Evolutionary conservation across 2,797 vertebrate species (phyloP).

Genomic region (Philypnodon macrostomus): DNA sequence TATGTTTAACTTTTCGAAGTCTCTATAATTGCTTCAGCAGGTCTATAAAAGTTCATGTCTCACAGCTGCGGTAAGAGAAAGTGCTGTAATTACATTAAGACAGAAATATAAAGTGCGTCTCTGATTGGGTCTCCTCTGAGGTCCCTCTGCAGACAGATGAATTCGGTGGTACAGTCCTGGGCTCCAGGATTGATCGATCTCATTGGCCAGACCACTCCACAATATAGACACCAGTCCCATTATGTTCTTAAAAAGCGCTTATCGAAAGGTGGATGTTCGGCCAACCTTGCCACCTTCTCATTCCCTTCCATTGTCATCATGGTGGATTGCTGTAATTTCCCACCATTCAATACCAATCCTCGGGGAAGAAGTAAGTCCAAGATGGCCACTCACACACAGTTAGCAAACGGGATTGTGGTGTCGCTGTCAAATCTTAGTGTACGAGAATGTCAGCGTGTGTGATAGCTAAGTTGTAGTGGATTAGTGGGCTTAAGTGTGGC

Average conservation of each 20-base stretch:
- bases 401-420: constrained; percentile 42
- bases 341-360: constrained; percentile 9
- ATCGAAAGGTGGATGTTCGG: constrained; percentile 1
- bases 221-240: constrained; percentile 42
- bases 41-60: constrained; percentile 18
- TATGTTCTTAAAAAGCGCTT: constrained; percentile 45
- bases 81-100: constrained; percentile 32
- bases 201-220: constrained; percentile 34
- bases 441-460: constrained; percentile 37
- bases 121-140: constrained; percentile 42
- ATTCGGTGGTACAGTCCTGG: constrained; percentile 36
- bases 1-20: background rate
- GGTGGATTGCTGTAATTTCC: constrained; percentile 52
- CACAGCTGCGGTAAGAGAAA: constrained; percentile 16
- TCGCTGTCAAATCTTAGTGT: constrained; percentile 47
- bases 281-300: constrained; percentile 20
- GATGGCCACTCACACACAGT: constrained; percentile 16
- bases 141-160: constrained; percentile 39
- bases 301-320: constrained; percentile 43
- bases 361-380: constrained; percentile 14
- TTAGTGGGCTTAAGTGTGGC: constrained; percentile 39
- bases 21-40: background rate
- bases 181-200: constrained; percentile 44
- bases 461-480: constrained; percentile 45
- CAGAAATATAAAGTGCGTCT: constrained; percentile 37